Percentiles rank a stretch among this genome's conserved stretches.
phyloP scores from a whole-genome alignment of 2,113 vertebrate species.

The Halcyon malimbica region DNA sequence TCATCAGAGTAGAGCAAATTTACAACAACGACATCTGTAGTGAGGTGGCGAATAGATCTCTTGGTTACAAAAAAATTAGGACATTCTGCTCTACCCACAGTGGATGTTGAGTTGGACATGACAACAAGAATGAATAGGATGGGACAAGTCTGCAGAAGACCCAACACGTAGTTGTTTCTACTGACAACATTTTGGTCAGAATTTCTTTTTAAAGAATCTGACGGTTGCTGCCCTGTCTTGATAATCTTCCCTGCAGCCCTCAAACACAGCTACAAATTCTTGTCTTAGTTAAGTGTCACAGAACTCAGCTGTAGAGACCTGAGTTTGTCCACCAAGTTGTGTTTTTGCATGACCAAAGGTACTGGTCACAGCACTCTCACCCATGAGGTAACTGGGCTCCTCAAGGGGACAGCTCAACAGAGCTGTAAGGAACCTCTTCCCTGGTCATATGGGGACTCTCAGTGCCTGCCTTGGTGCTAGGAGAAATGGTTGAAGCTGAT shows the following conservation, averaged over 20 bases:
- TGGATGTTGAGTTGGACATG: neutral
- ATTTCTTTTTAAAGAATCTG: neutral
- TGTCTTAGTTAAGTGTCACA: neutral
- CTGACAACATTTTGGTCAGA: neutral
- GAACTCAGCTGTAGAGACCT: neutral
- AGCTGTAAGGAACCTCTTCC: neutral
- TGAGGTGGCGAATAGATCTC: neutral
- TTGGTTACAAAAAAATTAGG: rapidly evolving
- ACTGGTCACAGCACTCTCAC: too few species aligned
- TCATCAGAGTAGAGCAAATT: neutral
- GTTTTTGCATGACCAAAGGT: neutral
- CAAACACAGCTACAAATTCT: neutral
- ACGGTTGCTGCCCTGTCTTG: neutral
- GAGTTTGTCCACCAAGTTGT: neutral
- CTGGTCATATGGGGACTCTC: rapidly evolving
- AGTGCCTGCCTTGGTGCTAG: neutral
- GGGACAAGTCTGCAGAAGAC: neutral
- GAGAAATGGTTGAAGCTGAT: neutral
- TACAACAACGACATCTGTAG: neutral
- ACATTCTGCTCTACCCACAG: neutral
- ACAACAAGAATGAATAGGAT: too few species aligned
- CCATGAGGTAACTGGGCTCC: neutral
- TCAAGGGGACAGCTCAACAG: neutral
- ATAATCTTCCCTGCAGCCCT: neutral
- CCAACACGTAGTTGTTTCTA: neutral